Conservation (phyloP, 1,140 invertebrate genomes). For the Arctopsyche grandis region DNA sequence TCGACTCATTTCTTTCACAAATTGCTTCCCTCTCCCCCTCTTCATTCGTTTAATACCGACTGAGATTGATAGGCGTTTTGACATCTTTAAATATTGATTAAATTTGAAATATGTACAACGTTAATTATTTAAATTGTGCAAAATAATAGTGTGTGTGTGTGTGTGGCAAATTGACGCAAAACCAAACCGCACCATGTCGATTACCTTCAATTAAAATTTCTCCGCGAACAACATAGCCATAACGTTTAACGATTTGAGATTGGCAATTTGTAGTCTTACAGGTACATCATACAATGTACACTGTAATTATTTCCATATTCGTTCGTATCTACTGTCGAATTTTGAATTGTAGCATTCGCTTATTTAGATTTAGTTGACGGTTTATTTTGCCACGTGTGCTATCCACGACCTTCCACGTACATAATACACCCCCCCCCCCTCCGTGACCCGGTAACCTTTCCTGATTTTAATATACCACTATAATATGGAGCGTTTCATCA, state of each 20-base stretch:
- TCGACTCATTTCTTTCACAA: neutral
- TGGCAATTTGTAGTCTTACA: neutral
- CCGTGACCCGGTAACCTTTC: slow-evolving; percentile 11
- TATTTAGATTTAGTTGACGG: neutral
- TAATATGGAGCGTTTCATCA: neutral
- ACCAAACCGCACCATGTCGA: no score
- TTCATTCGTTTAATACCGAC: no score
- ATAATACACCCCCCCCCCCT: neutral
- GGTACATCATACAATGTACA: neutral
- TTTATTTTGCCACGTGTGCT: neutral
- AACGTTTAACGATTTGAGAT: no score
- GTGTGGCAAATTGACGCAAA: no score
- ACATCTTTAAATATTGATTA: no score
- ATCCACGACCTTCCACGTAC: neutral
- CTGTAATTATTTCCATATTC: neutral
- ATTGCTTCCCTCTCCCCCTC: no score
- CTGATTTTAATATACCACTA: neutral
- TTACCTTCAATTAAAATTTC: no score
- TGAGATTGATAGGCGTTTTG: no score
- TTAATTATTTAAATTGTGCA: no score
- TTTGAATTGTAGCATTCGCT: neutral
- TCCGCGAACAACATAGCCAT: no score
- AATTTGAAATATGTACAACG: no score
- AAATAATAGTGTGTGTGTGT: no score
- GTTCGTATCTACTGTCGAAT: neutral